Base-by-base conservation (phyloP, 1,140 invertebrate species). In the Zaprionus inermis region DNA sequence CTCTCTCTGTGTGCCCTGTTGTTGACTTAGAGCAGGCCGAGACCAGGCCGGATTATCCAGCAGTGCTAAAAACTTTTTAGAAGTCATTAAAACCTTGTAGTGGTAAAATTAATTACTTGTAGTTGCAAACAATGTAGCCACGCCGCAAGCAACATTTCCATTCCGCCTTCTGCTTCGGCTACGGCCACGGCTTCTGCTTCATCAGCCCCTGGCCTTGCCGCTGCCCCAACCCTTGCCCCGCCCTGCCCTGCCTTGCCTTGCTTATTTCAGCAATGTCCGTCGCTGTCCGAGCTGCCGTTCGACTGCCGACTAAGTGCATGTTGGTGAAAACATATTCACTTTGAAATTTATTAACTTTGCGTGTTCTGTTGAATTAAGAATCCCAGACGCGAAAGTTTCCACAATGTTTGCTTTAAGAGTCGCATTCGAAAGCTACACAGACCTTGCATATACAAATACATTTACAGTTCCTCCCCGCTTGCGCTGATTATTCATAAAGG, bases 21-120 rank as follows among this genome's bases (percentile, higher is more conserved):
- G 59, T 78, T 81, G 82, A 79, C 82, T 86, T 85, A 70, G 81
- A 77, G 65, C 78, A 61, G 24, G 24, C 24, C 24, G 24, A 28
- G 61, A 78, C 83, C 70, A 55, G 75, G 69, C 66, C 85, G 81
- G 85, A 90, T 90, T 81, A 90, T 90, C 85, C 85, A 90, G 75
- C 79, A 90, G 83, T 82, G 85, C 81, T 90, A 85, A 90, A 91
- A 89, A 89, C 76, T 91, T 91, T 86, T 86, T 90, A 91, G 85
- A 83, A 91, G 90, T 91, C 90, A 91, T 91, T 91, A 91, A 91
- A 91, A 79, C 81, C 90, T 91, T 91, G 90, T 91, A 91, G 90
- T 91, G 90, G 90, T 91, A 90, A 91, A 91, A 91, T 91, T 91
- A 91, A 91, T 91, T 91, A 91, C 90, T 91, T 91, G 90, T 91